Evolutionary conservation across 2,113 vertebrate genomes (phyloP).

Genomic region (Azemiops feae): DNA sequence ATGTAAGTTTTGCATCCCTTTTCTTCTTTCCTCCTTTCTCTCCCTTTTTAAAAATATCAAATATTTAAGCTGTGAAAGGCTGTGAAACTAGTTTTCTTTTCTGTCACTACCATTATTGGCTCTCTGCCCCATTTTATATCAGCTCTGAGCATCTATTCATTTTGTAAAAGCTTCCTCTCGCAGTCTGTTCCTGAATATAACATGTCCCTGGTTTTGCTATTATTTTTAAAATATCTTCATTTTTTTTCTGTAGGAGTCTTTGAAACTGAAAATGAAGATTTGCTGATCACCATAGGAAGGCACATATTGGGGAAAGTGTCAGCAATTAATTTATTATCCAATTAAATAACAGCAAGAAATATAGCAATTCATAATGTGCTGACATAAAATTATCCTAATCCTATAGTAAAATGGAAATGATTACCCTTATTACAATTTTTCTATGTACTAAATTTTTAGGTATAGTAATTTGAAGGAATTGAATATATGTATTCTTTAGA

Average conservation of each 20-base stretch:
- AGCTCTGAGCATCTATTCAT: background rate
- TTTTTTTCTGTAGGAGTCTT: background rate
- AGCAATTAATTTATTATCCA: background rate
- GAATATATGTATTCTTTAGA: background rate
- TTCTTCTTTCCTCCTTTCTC: background rate
- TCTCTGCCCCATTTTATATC: background rate
- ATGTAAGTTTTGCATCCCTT: background rate
- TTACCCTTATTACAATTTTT: background rate
- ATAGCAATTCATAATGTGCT: background rate
- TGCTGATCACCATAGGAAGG: background rate
- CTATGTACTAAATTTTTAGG: background rate
- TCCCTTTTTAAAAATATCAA: background rate
- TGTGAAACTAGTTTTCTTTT: background rate
- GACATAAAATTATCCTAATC: background rate
- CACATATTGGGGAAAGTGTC: background rate
- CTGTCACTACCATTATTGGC: background rate
- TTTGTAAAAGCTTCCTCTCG: background rate
- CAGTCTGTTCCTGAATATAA: background rate
- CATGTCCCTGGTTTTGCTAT: too few species aligned
- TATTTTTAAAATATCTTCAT: background rate
- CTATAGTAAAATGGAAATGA: background rate
- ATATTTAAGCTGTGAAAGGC: background rate
- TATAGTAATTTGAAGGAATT: background rate
- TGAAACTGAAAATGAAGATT: background rate
- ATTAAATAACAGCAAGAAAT: background rate